Percentiles rank a stretch among this genome's conserved stretches.
Evolutionary conservation across 2,888 invertebrate genomes (phyloP).

Genomic region (Nomada hirtipes): DNA sequence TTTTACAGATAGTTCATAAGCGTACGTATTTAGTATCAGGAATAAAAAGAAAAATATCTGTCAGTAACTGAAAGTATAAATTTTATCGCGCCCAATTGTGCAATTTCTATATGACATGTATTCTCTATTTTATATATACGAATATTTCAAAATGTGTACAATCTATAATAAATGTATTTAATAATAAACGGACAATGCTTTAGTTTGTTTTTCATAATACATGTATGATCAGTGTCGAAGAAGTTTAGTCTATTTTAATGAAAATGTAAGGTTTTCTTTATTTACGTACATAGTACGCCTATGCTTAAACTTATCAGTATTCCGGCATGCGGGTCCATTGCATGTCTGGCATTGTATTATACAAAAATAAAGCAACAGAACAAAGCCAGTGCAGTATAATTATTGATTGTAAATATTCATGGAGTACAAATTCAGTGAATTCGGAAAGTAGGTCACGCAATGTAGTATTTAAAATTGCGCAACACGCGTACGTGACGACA

Average conservation of each 20-base stretch:
- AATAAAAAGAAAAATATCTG: neutral
- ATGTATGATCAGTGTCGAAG: neutral
- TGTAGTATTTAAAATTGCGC: constrained; percentile 10
- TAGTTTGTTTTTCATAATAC: neutral
- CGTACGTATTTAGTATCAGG: neutral
- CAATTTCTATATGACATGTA: neutral
- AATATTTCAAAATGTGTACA: too few relatives aligned
- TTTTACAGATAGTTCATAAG: constrained; percentile 33
- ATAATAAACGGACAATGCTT: neutral
- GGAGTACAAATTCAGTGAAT: constrained; percentile 24
- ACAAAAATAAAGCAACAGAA: neutral
- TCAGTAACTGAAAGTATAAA: neutral
- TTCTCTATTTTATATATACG: neutral
- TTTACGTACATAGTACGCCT: neutral
- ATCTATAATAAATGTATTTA: neutral
- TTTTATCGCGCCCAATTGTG: neutral
- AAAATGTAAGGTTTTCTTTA: neutral
- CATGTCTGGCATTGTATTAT: constrained; percentile 4
- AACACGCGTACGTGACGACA: constrained; percentile 63
- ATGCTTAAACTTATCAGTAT: constrained; percentile 31
- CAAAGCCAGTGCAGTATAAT: neutral
- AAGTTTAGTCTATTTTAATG: neutral
- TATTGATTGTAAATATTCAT: constrained; percentile 23
- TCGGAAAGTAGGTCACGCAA: constrained; percentile 34
- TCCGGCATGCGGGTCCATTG: constrained; percentile 1